Percentiles rank a stretch among this genome's conserved stretches.
Evolutionary conservation across 2,888 invertebrate genomes (phyloP).

Genomic region (Dysmachus trigonus): DNA sequence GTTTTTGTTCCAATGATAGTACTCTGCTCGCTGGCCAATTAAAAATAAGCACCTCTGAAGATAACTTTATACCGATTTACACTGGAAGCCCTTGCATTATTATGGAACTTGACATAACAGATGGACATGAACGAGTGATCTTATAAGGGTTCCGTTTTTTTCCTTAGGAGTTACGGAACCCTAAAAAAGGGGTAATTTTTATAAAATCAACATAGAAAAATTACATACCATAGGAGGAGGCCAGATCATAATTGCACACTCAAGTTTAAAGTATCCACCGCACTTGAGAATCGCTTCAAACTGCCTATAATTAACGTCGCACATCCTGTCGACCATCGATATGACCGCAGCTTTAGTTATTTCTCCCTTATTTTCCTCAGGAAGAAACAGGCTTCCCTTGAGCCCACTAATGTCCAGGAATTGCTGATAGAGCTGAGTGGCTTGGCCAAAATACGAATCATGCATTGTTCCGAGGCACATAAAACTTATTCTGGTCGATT

Average conservation of each 20-base stretch:
- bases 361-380: constrained; percentile 56
- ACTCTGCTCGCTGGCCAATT: too few species aligned
- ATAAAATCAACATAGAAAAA: too few species aligned
- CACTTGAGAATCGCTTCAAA: constrained; percentile 78
- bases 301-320: constrained; percentile 77
- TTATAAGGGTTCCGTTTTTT: too few species aligned
- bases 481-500: constrained; percentile 81
- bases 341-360: constrained; percentile 58
- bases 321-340: constrained; percentile 72
- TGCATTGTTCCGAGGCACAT: constrained; percentile 75
- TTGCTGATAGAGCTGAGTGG: constrained; percentile 71
- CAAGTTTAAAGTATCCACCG: constrained; percentile 71
- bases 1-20: too few species aligned
- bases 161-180: too few species aligned
- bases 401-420: constrained; percentile 79
- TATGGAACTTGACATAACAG: too few species aligned
- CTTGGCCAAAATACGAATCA: constrained; percentile 68
- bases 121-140: too few species aligned
- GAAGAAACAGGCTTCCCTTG: constrained; percentile 70
- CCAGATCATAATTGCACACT: constrained; percentile 76
- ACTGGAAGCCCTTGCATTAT: too few species aligned
- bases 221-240: constrained; percentile 75
- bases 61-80: too few species aligned
- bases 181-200: too few species aligned
- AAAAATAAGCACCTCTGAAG: too few species aligned